Conservation (phyloP, 2,888 invertebrate genomes). For the Acanthoscelides obtectus region DNA sequence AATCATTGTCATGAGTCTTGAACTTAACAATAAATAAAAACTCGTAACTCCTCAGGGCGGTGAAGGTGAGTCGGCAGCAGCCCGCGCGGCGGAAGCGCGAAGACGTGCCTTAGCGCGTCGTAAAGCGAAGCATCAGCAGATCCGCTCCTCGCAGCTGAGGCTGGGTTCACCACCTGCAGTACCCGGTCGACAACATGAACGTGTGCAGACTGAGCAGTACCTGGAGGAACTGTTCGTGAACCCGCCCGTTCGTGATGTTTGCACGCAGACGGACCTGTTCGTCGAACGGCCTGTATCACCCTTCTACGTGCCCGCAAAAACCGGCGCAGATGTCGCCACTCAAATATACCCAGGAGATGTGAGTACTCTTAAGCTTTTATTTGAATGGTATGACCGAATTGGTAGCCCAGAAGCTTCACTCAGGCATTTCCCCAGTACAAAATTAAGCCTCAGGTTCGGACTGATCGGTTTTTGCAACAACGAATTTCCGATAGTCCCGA, state of each 20-base stretch:
- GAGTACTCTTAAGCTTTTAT: slow-evolving; percentile 44
- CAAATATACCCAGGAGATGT: slow-evolving; percentile 89
- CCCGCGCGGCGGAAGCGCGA: slow-evolving; percentile 59
- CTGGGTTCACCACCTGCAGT: slow-evolving; percentile 74
- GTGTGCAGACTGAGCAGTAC: slow-evolving; percentile 85
- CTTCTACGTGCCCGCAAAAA: slow-evolving; percentile 70
- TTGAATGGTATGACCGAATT: too few species aligned
- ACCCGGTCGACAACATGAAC: slow-evolving; percentile 77
- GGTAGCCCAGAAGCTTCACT: too few species aligned
- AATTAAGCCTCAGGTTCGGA: too few species aligned
- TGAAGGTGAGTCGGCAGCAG: slow-evolving; percentile 52
- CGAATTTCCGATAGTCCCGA: too few species aligned
- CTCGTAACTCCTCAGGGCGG: slow-evolving; percentile 36
- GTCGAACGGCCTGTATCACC: slow-evolving; percentile 79
- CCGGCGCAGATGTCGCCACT: slow-evolving; percentile 67
- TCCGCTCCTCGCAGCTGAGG: slow-evolving; percentile 48
- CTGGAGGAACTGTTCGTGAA: slow-evolving; percentile 79
- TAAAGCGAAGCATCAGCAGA: slow-evolving; percentile 58
- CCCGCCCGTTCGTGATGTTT: slow-evolving; percentile 70
- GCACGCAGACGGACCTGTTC: slow-evolving; percentile 78
- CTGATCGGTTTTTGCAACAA: too few species aligned
- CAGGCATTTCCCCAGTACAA: too few species aligned
- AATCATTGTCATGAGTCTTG: too few species aligned
- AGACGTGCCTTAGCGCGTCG: slow-evolving; percentile 71
- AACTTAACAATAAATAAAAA: too few species aligned